These are phyloP conservation scores for human (Homo sapiens) DNA, from an alignment of 2,113 vertebrate species.

Conservation along the genomic window DNA sequence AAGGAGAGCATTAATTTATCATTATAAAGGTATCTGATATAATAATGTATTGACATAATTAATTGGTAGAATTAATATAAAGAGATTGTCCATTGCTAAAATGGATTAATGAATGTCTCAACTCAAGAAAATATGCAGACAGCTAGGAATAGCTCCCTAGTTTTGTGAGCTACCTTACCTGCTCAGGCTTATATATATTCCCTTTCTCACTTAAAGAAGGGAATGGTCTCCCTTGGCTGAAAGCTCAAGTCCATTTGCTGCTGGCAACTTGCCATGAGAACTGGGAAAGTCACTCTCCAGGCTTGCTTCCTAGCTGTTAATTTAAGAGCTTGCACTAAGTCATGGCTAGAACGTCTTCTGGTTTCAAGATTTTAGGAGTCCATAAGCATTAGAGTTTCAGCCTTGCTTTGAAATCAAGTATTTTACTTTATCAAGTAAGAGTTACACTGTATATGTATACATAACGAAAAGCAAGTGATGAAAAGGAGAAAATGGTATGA, in stretches of 20 bases:
- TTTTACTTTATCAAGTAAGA: conserved; percentile 5
- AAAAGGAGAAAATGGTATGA: not conserved
- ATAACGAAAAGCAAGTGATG: not conserved
- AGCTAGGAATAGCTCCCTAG: not conserved
- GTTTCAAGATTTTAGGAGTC: not conserved
- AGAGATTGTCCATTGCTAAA: not conserved
- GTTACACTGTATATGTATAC: not conserved
- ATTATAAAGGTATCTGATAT: not conserved
- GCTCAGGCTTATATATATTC: not conserved
- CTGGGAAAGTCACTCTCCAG: not conserved
- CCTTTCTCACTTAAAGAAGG: not conserved
- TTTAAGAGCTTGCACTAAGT: not conserved
- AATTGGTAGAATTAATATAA: not conserved
- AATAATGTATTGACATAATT: not conserved
- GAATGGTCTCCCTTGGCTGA: not conserved
- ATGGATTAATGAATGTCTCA: not conserved
- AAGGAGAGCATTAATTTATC: not conserved
- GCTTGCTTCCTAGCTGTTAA: not conserved
- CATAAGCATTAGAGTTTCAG: not conserved
- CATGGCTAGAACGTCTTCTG: not conserved
- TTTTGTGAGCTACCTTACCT: not conserved
- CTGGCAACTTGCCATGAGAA: not conserved
- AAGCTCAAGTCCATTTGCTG: not conserved
- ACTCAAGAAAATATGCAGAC: not conserved
- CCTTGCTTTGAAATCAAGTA: not conserved